These are phyloP conservation scores for Paramuricea clavata DNA, from an alignment of 92 coral and sea anemone genomes.

Conservation along the genomic window DNA sequence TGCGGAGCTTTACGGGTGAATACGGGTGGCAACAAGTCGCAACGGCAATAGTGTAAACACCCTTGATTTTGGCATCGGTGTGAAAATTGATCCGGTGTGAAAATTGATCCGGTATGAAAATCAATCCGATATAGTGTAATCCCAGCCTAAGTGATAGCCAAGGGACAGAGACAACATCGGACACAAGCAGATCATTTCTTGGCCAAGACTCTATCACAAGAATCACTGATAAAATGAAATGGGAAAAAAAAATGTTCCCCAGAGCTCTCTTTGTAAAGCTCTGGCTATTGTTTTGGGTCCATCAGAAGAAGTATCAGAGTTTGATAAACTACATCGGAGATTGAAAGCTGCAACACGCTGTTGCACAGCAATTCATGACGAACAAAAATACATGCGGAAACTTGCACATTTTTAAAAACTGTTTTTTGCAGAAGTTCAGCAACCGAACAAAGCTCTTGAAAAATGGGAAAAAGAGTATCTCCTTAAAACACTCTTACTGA, in stretches of 20 bases:
- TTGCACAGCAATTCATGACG: not conserved
- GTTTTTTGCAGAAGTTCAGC: constrained; percentile 51
- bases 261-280: constrained; percentile 69
- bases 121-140: no score
- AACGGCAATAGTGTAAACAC: no score
- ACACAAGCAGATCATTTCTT: not conserved
- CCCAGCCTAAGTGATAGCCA: not conserved
- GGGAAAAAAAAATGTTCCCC: constrained; percentile 37
- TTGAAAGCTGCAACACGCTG: constrained; percentile 35
- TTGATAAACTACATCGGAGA: constrained; percentile 29
- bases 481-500: constrained; percentile 58
- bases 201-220: not conserved
- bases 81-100: no score
- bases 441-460: constrained; percentile 25
- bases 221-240: constrained; percentile 17
- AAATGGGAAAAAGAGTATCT: constrained; percentile 69
- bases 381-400: constrained; percentile 38
- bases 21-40: no score
- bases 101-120: no score
- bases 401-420: constrained; percentile 58
- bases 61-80: no score
- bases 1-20: no score
- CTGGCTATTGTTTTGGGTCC: constrained; percentile 60
- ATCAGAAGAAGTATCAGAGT: constrained; percentile 46
- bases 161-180: not conserved